phyloP scores from a whole-genome alignment of 2,113 vertebrate species.

The Saccopteryx bilineata region DNA sequence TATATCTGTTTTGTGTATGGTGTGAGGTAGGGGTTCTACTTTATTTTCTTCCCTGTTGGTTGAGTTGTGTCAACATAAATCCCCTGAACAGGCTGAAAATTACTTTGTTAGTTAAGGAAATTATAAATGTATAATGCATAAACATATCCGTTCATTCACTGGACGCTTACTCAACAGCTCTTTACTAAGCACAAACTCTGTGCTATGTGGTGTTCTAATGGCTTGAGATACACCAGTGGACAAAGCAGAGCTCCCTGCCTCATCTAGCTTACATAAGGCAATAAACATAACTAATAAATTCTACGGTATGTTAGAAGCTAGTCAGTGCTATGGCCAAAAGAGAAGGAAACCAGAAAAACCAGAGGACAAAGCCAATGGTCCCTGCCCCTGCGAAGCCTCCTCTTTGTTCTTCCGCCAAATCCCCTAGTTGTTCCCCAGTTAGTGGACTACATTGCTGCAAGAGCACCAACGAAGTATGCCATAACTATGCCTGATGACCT shows the following conservation, averaged over 20 bases:
- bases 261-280: background rate
- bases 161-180: background rate
- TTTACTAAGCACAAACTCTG: background rate
- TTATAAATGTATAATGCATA: background rate
- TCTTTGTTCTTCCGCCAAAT: background rate
- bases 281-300: background rate
- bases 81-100: background rate
- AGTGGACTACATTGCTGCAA: background rate
- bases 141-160: background rate
- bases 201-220: accelerated
- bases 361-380: background rate
- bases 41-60: background rate
- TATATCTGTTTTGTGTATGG: background rate
- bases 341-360: background rate
- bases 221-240: background rate
- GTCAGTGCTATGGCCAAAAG: background rate
- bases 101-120: background rate
- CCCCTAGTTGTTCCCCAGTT: background rate
- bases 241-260: background rate
- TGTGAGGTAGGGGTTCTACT: slow-evolving; percentile 34
- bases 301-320: background rate
- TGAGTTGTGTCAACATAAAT: background rate
- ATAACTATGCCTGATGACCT: background rate
- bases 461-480: background rate
- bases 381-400: background rate